Percentiles rank a stretch among this genome's conserved stretches.
Conservation (phyloP, 35 echinoderm and acorn worm species). For the Hemicentrotus pulcherrimus region DNA sequence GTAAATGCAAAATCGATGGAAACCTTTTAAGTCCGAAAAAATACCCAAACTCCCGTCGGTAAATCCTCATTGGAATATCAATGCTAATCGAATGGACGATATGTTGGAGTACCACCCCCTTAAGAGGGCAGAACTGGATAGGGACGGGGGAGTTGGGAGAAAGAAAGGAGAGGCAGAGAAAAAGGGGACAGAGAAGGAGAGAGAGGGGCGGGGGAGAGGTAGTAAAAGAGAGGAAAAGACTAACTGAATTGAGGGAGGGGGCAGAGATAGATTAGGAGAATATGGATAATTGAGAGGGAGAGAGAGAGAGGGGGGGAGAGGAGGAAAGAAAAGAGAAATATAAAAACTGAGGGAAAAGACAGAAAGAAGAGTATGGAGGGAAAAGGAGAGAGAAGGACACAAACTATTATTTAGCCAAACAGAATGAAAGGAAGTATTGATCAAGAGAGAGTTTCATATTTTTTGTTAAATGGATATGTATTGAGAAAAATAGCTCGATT, state of each 20-base stretch:
- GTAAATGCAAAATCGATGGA: background rate
- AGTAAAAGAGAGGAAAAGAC: no score
- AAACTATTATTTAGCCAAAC: background rate
- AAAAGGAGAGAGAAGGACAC: no score
- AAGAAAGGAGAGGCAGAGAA: background rate
- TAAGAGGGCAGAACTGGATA: background rate
- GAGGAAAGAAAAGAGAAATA: no score
- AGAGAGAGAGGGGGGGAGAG: no score
- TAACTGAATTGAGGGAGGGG: no score
- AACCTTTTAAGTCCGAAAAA: background rate
- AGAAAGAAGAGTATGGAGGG: no score
- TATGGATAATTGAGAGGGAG: no score
- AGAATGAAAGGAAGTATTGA: background rate
- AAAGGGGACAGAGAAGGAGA: background rate
- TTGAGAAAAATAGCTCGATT: background rate
- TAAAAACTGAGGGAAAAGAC: no score
- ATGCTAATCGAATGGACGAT: conserved; percentile 1
- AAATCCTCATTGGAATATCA: background rate
- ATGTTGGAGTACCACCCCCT: background rate
- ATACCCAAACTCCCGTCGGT: background rate
- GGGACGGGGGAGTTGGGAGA: background rate
- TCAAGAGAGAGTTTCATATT: background rate
- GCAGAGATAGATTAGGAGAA: no score
- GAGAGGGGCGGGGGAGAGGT: background rate
- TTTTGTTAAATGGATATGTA: background rate